Evolutionary conservation across 2,113 vertebrate species (phyloP).

Genomic region (Mus musculus): GRCm39 chr1:79824001-79824500

Average conservation of each 20-base stretch:
- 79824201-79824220: neutral
- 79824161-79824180: neutral
- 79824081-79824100: too few relatives aligned
- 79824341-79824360: neutral
- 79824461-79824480: neutral
- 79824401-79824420: neutral
- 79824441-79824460: neutral
- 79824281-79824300: neutral
- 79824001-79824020: neutral
- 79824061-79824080: neutral
- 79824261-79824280: too few relatives aligned
- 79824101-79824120: neutral
- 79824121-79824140: neutral
- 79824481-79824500: neutral
- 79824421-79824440: neutral
- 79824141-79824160: neutral
- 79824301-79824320: too few relatives aligned
- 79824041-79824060: neutral
- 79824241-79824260: neutral
- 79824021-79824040: neutral
- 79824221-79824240: neutral
- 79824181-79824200: neutral
- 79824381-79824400: neutral
- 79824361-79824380: neutral
- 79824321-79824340: neutral